phyloP scores from a whole-genome alignment of 92 coral and sea anemone genomes.

The Siderastrea siderea region DNA sequence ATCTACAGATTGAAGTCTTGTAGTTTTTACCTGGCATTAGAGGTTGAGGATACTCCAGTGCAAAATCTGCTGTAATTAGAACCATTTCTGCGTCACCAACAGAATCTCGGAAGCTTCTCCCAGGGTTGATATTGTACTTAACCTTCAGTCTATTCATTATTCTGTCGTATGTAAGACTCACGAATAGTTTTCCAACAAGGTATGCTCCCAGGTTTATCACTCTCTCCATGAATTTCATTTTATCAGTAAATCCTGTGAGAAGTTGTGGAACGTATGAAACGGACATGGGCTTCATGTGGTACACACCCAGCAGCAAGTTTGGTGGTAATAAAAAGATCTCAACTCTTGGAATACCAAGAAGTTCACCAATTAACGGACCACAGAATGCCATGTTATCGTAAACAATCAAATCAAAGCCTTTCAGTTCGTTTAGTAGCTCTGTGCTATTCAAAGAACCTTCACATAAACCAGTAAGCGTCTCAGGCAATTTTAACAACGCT shows the following conservation, averaged over 20 bases:
- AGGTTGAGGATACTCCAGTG: slow-evolving; percentile 70
- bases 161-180: not conserved
- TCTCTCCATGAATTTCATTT: slow-evolving; percentile 25
- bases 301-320: not conserved
- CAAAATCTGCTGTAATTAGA: slow-evolving; percentile 45
- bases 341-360: slow-evolving; percentile 38
- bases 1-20: too few relatives aligned
- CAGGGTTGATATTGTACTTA: too few relatives aligned
- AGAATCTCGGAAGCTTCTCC: slow-evolving; percentile 5
- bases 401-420: too few relatives aligned
- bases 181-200: not conserved
- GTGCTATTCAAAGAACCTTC: slow-evolving; percentile 34
- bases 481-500: not conserved
- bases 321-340: slow-evolving; percentile 46
- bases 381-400: not conserved
- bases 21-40: slow-evolving; percentile 54
- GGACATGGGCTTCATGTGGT: slow-evolving; percentile 11
- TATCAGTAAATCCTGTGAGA: too few relatives aligned
- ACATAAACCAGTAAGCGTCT: slow-evolving; percentile 6
- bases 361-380: slow-evolving; percentile 43
- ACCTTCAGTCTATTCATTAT: not conserved
- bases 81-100: slow-evolving; percentile 54
- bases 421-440: too few relatives aligned
- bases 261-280: not conserved
- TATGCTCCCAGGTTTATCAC: slow-evolving; percentile 32